Base-by-base conservation (phyloP, 64 coral and sea anemone species). In the Catalaphyllia jardinei region DNA sequence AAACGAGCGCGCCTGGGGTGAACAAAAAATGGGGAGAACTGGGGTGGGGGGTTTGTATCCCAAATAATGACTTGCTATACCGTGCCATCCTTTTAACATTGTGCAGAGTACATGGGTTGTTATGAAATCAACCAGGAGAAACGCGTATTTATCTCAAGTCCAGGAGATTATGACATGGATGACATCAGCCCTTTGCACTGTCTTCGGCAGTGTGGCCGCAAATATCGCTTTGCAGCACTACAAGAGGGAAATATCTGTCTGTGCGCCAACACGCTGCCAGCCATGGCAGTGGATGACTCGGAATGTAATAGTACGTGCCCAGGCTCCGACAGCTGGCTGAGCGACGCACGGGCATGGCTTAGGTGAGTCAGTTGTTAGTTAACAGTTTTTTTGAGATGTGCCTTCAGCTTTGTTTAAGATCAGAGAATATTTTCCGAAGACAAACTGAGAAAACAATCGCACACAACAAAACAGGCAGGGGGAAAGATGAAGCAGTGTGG, bases 141-240 rank as follows among this genome's bases (percentile, higher is more conserved):
- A 0, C 91, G 82, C 25, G 22, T 64, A 20, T 96, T 96, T 35
- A 39, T 80, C 17, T 93, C 94, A 42, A 90, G 94, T 90, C 87
- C 94, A 3, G 94, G 94, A 78, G 94, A 96, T 84, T 96, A 93
- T 86, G 20, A 96, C 61, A 29, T 78, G 18, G 0, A 51, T 13
- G 91, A 96, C 61, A 67, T 96, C 1, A 96, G 94, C 67, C 94
- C 94, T 74, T 75, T 96, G 20, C 75, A 84, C 55, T 96, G 94
- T 39, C 25, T 93, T 11, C 67, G 79, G 15, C 83, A 90, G 71
- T 96, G 94, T 42, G 94, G 94, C 50, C 55, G 55, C 49, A 96
- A 88, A 80, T 96, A 96, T 60, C 86, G 82, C 35, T 96, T 93
- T 89, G 94, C 94, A 4, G 75, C 94, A 1, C 13, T 96, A 22